A percentile compares a stretch with the other conserved stretches of the same genome.
Conservation (phyloP, 2,888 invertebrate species). For the Eupithecia tripunctaria region DNA sequence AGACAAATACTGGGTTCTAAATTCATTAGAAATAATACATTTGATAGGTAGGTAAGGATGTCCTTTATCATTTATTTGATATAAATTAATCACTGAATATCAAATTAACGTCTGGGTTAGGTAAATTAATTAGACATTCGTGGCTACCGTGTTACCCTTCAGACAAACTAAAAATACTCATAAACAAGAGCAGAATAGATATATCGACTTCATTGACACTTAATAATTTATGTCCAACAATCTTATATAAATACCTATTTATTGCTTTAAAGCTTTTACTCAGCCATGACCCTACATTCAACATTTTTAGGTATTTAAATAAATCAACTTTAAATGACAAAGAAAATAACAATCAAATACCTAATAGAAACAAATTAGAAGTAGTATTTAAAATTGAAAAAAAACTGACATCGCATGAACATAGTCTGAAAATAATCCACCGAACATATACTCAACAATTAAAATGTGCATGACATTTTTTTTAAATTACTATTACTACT, state of each 20-base stretch:
- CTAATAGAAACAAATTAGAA: no score
- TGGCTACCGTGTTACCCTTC: background rate
- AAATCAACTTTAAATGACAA: no score
- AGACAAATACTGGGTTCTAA: background rate
- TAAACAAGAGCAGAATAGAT: background rate
- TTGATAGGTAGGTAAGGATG: background rate
- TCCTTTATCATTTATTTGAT: background rate
- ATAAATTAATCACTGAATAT: slow-evolving; percentile 4
- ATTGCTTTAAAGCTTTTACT: background rate
- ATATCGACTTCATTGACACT: background rate
- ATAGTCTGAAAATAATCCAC: no score
- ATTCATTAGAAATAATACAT: background rate
- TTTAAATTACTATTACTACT: no score
- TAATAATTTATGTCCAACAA: background rate
- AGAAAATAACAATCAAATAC: no score
- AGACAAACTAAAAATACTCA: background rate
- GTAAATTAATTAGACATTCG: background rate
- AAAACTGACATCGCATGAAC: no score
- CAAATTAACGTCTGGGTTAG: background rate
- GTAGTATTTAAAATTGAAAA: no score
- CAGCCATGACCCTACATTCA: background rate
- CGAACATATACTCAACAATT: no score
- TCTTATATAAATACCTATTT: background rate
- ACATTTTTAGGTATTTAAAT: background rate
- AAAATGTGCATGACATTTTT: no score